Conservation (phyloP, 2,797 vertebrate genomes). For the Carduelis carduelis region DNA sequence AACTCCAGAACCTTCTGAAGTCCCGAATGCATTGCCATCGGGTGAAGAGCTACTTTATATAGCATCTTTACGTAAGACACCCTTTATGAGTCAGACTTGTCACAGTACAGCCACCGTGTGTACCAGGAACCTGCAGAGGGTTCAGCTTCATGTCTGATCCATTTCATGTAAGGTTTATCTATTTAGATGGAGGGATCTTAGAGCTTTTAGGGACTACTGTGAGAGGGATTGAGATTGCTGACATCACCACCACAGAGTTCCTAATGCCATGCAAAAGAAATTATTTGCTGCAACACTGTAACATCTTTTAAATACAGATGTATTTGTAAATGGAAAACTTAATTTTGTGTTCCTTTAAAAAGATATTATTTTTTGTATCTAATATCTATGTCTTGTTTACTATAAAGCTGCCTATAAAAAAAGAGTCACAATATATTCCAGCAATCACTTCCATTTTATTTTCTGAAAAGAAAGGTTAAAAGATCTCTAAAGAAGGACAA, state of each 20-base stretch:
- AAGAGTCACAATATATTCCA: background rate
- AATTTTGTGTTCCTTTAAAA: background rate
- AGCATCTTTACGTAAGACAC: conserved; percentile 11
- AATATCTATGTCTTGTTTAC: background rate
- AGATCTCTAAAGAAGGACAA: background rate
- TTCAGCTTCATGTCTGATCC: conserved; percentile 8
- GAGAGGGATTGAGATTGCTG: background rate
- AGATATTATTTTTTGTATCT: background rate
- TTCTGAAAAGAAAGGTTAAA: background rate
- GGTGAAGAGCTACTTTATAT: conserved; percentile 17
- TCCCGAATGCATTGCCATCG: background rate
- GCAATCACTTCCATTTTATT: background rate
- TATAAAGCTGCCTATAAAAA: background rate
- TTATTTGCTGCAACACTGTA: background rate
- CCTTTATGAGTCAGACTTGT: conserved; percentile 38
- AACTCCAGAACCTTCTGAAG: background rate
- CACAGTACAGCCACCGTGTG: background rate
- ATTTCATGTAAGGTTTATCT: background rate
- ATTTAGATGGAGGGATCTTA: background rate
- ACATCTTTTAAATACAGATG: background rate
- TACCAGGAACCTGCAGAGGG: background rate
- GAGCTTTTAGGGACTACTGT: background rate
- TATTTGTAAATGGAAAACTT: background rate
- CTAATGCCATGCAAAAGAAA: background rate
- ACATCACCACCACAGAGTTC: background rate